Conservation (phyloP, 37 sponge, comb jelly and placozoan genomes). For the Hormiphora californensis region DNA sequence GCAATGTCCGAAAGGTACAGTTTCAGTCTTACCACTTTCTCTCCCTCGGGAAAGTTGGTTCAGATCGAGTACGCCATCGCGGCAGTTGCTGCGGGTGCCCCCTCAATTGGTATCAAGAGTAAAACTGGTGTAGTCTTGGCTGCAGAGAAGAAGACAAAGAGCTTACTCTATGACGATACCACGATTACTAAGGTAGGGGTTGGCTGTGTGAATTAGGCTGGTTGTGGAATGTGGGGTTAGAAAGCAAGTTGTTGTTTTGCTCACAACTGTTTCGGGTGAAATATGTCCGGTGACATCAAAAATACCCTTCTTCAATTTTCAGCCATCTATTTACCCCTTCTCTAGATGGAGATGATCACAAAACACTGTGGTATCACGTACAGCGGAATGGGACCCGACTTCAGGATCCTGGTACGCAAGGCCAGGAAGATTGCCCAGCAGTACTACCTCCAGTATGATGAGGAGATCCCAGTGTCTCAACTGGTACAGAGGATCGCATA, state of each 20-base stretch:
- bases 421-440: conserved; percentile 90
- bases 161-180: conserved; percentile 79
- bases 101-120: conserved; percentile 95
- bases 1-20: conserved; percentile 86
- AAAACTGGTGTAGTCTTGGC: conserved; percentile 93
- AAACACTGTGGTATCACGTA: conserved; percentile 85
- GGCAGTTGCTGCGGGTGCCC: conserved; percentile 88
- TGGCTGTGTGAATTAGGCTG: too few relatives aligned
- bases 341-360: conserved; percentile 78
- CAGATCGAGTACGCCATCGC: conserved; percentile 96
- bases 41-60: conserved; percentile 94
- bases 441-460: conserved; percentile 75
- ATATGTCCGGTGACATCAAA: too few relatives aligned
- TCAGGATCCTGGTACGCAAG: conserved; percentile 76
- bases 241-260: too few relatives aligned
- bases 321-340: background rate
- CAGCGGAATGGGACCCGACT: conserved; percentile 99
- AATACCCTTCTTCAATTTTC: too few relatives aligned
- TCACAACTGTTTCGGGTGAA: too few relatives aligned
- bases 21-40: conserved; percentile 95
- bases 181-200: conserved; percentile 76
- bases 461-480: conserved; percentile 86
- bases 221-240: too few relatives aligned
- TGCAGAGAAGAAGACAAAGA: conserved; percentile 94
- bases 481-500: conserved; percentile 90